Conservation (phyloP, 2,113 vertebrate species). For the Pachyramphus minor region DNA sequence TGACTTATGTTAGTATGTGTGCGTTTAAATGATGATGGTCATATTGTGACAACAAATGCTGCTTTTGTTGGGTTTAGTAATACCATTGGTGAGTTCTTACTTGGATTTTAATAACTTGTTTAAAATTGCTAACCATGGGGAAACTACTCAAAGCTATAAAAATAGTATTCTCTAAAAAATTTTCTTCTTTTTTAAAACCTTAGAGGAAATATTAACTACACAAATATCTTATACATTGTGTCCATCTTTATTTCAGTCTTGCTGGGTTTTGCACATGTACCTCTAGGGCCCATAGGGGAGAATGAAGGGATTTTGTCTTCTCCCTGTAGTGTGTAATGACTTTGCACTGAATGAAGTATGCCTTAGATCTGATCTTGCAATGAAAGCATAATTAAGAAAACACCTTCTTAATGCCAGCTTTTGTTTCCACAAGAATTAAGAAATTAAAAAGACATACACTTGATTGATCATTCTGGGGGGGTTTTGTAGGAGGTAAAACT, state of each 20-base stretch:
- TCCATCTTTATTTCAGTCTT: slow-evolving; percentile 58
- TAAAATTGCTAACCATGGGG: background rate
- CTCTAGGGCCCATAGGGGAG: background rate
- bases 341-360: slow-evolving; percentile 19
- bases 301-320: background rate
- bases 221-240: background rate
- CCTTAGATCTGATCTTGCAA: background rate
- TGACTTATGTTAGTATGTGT: background rate
- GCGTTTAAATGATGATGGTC: background rate
- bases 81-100: background rate
- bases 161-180: background rate
- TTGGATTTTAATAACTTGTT: background rate
- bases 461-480: rapidly evolving
- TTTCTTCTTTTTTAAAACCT: background rate
- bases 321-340: background rate
- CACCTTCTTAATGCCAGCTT: background rate
- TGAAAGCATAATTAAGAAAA: background rate
- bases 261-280: slow-evolving; percentile 51
- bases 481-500: background rate
- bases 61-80: background rate
- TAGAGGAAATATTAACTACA: background rate
- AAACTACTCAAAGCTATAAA: background rate
- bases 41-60: background rate
- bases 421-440: background rate
- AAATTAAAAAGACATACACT: background rate